Conservation (phyloP, 2,113 vertebrate genomes). For the Pseudorasbora parva region DNA sequence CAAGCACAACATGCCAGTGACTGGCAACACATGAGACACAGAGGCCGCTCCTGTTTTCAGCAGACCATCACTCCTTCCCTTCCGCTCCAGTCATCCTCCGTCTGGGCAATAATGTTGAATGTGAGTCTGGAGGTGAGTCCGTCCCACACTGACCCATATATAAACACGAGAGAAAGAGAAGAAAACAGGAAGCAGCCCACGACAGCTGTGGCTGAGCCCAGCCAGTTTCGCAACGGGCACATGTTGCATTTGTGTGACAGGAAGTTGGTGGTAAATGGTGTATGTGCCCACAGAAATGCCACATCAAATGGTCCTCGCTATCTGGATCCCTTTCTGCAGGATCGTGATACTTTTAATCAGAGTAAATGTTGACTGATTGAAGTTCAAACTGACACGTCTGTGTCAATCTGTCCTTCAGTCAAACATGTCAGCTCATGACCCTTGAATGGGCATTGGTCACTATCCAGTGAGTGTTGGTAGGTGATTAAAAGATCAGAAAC, state of each 20-base stretch:
- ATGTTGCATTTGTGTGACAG: conserved; percentile 12
- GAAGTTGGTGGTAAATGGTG: neutral
- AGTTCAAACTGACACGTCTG: conserved; percentile 30
- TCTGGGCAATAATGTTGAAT: conserved; percentile 25
- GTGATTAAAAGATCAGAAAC: conserved; percentile 11
- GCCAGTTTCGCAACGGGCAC: conserved; percentile 29
- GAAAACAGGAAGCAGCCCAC: conserved; percentile 54
- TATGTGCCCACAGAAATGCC: neutral
- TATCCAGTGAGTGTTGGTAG: neutral
- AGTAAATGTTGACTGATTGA: conserved; percentile 23
- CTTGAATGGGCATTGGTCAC: conserved; percentile 8
- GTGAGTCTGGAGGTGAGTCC: conserved; percentile 39
- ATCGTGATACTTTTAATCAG: conserved; percentile 4
- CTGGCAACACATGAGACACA: conserved; percentile 43
- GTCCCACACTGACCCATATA: conserved; percentile 47
- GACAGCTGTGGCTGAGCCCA: conserved; percentile 24
- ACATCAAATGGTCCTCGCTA: neutral
- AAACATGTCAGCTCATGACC: conserved; percentile 31
- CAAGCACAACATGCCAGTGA: conserved; percentile 61
- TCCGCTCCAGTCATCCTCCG: conserved; percentile 35
- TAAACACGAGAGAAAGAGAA: conserved; percentile 43
- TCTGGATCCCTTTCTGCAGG: neutral
- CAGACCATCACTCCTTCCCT: conserved; percentile 32
- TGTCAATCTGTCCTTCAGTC: conserved; percentile 40
- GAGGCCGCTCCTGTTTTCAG: conserved; percentile 35